Base-by-base conservation (phyloP, 2,113 vertebrate species). In the Ceratotherium simum region DNA sequence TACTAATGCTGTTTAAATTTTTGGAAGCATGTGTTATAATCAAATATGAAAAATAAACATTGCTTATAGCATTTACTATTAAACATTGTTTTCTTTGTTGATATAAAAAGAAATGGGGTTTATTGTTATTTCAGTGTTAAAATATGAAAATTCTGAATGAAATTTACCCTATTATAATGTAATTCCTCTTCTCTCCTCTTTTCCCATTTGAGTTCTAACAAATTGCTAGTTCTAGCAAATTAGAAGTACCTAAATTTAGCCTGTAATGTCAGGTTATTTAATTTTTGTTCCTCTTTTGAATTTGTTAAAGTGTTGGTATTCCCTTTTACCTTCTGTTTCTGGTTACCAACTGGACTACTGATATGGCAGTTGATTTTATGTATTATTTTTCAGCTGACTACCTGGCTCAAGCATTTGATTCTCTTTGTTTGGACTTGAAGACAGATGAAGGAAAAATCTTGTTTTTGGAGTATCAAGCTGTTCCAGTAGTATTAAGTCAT, bases 401-500 rank as follows among this genome's bases (percentile, higher is more conserved):
- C 56, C 91, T 99, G 98, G 99, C 99, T 93, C 99, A 99, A 91
- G 99, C 99, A 0, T 99, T 99, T 97, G 99, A 99, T 95, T 98
- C 98, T 29, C 98, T 99, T 85, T 98, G 97, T 0, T 3, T 96
- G n/a, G 99, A 99, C 79, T 98, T 99, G 98, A 99, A 98, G 98
- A 98, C 97, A 14, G 99, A 99, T 94, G 99, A 99, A 96, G 99
- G 99, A 51, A 99, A 99, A 93, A 95, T 96, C 56, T 98, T 99
- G 29, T 99, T 99, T 98, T 97, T 99, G 98, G 98, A 99, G 87
- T 99, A 99, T 82, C 98, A 97, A 64, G 99, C 99, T 62, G 88
- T 99, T 90, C 97, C 98, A 36, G 98, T 98, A 7, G 31, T 99
- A 83, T 76, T 99, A 70, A 97, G 92, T 58, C 98, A 99, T 90